These are phyloP conservation scores for Amblyornis subalaris DNA, from an alignment of 2,113 vertebrate species.

Conservation along the genomic window DNA sequence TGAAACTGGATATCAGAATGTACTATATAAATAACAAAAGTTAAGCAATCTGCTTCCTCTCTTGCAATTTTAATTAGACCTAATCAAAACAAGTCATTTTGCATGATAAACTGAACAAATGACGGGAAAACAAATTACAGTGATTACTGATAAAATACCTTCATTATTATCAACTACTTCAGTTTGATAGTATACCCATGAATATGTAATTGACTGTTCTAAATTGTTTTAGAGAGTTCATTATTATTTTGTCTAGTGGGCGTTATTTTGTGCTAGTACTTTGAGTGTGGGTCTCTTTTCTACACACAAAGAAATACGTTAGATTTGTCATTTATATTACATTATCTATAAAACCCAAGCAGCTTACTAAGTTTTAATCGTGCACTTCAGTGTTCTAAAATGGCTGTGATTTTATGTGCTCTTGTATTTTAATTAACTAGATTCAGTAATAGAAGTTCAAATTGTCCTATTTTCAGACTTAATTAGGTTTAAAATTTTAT, in stretches of 20 bases:
- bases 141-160: slow-evolving; percentile 17
- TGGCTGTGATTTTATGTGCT: neutral
- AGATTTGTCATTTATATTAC: neutral
- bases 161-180: neutral
- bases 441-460: neutral
- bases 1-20: neutral
- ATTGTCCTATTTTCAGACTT: neutral
- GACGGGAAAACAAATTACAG: slow-evolving; percentile 10
- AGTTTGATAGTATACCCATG: neutral
- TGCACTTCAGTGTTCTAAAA: neutral
- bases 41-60: neutral
- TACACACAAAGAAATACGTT: neutral
- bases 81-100: slow-evolving; percentile 34
- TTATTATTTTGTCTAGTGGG: neutral
- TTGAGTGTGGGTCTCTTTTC: neutral
- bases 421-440: slow-evolving; percentile 10
- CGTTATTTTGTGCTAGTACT: neutral
- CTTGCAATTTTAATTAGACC: slow-evolving; percentile 1
- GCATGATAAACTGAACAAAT: slow-evolving; percentile 9
- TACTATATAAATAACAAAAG: neutral
- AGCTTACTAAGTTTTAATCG: neutral
- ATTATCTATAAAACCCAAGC: neutral
- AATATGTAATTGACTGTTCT: neutral
- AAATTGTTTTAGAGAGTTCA: neutral
- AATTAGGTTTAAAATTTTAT: neutral